Evolutionary conservation across 2,797 vertebrate genomes (phyloP), one percentile per base, ranked within the genome.

Genomic region (Cuniculus paca): DNA sequence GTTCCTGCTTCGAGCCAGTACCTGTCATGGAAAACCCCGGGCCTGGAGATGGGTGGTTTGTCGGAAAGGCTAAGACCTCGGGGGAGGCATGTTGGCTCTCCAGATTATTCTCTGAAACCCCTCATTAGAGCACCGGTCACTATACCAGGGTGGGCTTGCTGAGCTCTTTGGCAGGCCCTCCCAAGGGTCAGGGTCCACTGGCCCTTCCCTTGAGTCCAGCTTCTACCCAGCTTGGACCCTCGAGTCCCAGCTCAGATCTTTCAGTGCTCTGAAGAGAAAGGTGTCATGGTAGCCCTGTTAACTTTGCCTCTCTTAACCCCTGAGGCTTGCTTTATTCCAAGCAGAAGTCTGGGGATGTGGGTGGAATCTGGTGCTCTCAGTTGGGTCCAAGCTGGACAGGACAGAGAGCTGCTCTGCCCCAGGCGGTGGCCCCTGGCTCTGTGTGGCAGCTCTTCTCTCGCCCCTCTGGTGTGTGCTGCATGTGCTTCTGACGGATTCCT

Each of bases 401-500:
- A 80, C n/a, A 26, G 61, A 24, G 20, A 48, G 58, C 12, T 58
- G n/a, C 26, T 56, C 19, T 48, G 31, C n/a, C 68, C 54, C 4
- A 28, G 45, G 31, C 65, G 11, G 26, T 6, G 22, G 56, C 52
- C 28, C 42, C n/a, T 19, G 31, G 17, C 39, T 60, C 75, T 78
- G 58, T n/a, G 2, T 2, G 26, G 39, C 82, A 60, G 16, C 24
- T 24, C 9, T 1, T 52, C 28, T 42, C 16, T 81, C 34, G 26
- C 45, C 17, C 48, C 22, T n/a, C 54, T 58, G 28, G 28, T 19
- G n/a, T 75, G 36, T 20, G 31, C 24, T 17, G 54, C 50, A 16
- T 45, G 45, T 65, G 79, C 88, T 92, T 95, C 85, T 22, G 20
- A 91, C 36, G 60, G 92, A 80, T 36, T 94, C 24, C 74, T 78